These are phyloP conservation scores for Orgyia antiqua DNA, from an alignment of 2,888 invertebrate genomes.

Conservation along the genomic window DNA sequence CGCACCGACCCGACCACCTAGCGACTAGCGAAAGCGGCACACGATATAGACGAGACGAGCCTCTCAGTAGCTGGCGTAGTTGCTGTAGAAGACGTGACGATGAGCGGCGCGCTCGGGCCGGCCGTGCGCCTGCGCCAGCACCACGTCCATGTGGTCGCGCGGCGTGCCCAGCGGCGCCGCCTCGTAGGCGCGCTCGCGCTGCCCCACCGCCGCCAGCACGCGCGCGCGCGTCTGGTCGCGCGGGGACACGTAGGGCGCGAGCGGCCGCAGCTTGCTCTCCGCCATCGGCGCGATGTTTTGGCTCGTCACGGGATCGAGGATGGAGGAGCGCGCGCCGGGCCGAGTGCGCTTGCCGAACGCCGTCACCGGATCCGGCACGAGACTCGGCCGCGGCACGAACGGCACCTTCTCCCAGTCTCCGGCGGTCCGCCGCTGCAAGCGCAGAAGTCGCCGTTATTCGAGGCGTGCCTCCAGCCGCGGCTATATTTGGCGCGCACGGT, in stretches of 20 bases:
- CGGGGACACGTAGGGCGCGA: slow-evolving; percentile 83
- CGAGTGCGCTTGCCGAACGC: slow-evolving; percentile 85
- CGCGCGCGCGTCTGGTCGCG: slow-evolving; percentile 82
- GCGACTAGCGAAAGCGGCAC: slow-evolving; percentile 69
- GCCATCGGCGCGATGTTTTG: slow-evolving; percentile 81
- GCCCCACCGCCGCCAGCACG: slow-evolving; percentile 78
- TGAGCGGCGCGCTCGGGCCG: slow-evolving; percentile 66
- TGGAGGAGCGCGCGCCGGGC: slow-evolving; percentile 62
- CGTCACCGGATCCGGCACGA: slow-evolving; percentile 90
- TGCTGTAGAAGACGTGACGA: slow-evolving; percentile 74
- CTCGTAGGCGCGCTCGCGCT: slow-evolving; percentile 77
- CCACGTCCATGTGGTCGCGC: slow-evolving; percentile 81
- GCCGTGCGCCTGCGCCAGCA: slow-evolving; percentile 80
- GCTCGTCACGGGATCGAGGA: slow-evolving; percentile 76
- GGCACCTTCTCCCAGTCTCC: slow-evolving; percentile 94
- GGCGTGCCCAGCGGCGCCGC: slow-evolving; percentile 79
- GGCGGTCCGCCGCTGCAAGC: slow-evolving; percentile 84
- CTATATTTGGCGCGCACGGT: slow-evolving; percentile 79
- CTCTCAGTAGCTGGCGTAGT: slow-evolving; percentile 69
- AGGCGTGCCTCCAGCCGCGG: slow-evolving; percentile 71
- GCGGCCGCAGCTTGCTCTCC: slow-evolving; percentile 77
- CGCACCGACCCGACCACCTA: slow-evolving; percentile 53
- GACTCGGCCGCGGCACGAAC: slow-evolving; percentile 90
- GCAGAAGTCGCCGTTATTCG: slow-evolving; percentile 75
- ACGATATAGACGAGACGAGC: slow-evolving; percentile 37